Conservation (phyloP, 2,888 invertebrate species). For the Ecdyonurus torrentis region DNA sequence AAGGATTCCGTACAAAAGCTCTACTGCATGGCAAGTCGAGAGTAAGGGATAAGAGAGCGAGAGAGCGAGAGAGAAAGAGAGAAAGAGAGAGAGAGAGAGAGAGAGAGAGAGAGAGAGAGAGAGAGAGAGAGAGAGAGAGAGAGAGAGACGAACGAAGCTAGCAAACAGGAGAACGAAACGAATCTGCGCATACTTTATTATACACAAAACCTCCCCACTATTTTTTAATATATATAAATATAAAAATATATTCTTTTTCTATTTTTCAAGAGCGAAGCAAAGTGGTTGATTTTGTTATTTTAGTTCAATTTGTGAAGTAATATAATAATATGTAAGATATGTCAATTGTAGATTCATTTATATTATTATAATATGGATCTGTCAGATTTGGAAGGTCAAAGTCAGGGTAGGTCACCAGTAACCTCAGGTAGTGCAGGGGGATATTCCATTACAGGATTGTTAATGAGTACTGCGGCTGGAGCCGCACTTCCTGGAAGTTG, state of each 20-base stretch:
- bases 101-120: too few relatives aligned
- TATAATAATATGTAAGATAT: too few relatives aligned
- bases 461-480: not conserved
- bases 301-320: too few relatives aligned
- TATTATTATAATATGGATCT: too few relatives aligned
- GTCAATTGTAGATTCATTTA: too few relatives aligned
- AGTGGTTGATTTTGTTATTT: too few relatives aligned
- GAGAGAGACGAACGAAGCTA: not conserved
- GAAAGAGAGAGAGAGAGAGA: too few relatives aligned
- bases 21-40: not conserved
- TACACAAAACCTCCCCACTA: not conserved
- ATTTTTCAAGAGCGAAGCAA: too few relatives aligned
- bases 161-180: not conserved
- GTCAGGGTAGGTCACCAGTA: not conserved
- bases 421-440: not conserved
- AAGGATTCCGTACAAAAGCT: not conserved
- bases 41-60: not conserved
- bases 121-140: too few relatives aligned
- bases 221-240: not conserved
- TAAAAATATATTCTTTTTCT: too few relatives aligned
- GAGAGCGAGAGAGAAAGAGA: too few relatives aligned
- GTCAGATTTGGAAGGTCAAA: not conserved
- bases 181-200: not conserved
- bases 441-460: not conserved
- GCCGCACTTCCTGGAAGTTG: not conserved